A percentile compares a stretch with the other conserved stretches of the same genome.
Conservation (phyloP, 2,797 vertebrate species). For the Jordanella pulchra region DNA sequence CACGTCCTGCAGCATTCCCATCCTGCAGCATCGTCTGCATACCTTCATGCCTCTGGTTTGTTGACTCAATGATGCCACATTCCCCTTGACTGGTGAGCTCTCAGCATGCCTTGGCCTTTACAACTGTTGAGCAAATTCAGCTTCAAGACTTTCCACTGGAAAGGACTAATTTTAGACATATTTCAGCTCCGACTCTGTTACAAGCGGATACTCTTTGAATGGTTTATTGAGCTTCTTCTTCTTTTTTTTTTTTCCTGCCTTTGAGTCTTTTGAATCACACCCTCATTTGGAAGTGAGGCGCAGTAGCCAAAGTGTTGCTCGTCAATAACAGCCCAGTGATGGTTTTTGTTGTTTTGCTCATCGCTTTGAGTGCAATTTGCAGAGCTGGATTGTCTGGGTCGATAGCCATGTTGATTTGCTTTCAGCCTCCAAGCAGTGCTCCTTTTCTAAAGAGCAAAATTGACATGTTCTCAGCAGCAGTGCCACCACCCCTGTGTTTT, state of each 20-base stretch:
- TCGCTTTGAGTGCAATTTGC: slow-evolving; percentile 70
- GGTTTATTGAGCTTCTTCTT: slow-evolving; percentile 33
- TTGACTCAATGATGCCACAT: slow-evolving; percentile 44
- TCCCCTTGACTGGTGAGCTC: slow-evolving; percentile 15
- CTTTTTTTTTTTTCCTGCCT: slow-evolving; percentile 20
- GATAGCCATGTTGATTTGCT: slow-evolving; percentile 76
- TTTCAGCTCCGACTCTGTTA: slow-evolving; percentile 10
- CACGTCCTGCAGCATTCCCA: slow-evolving; percentile 25
- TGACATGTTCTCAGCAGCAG: slow-evolving; percentile 73
- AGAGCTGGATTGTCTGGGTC: slow-evolving; percentile 67
- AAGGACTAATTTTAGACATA: slow-evolving; percentile 6
- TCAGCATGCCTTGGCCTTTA: background rate
- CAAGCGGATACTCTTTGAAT: slow-evolving; percentile 14
- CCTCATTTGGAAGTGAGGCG: slow-evolving; percentile 50
- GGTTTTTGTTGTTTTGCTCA: slow-evolving; percentile 72
- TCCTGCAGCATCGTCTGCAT: slow-evolving; percentile 21
- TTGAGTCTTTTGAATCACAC: slow-evolving; percentile 43
- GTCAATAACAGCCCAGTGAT: slow-evolving; percentile 67
- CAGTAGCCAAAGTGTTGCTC: slow-evolving; percentile 43
- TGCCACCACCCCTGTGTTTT: slow-evolving; percentile 69
- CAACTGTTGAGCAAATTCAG: slow-evolving; percentile 6
- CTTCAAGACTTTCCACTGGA: background rate
- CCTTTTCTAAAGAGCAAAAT: slow-evolving; percentile 79
- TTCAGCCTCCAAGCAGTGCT: slow-evolving; percentile 72
- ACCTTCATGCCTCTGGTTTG: slow-evolving; percentile 1